Conservation (phyloP, 2,113 vertebrate genomes). For the Elaphurus davidianus region DNA sequence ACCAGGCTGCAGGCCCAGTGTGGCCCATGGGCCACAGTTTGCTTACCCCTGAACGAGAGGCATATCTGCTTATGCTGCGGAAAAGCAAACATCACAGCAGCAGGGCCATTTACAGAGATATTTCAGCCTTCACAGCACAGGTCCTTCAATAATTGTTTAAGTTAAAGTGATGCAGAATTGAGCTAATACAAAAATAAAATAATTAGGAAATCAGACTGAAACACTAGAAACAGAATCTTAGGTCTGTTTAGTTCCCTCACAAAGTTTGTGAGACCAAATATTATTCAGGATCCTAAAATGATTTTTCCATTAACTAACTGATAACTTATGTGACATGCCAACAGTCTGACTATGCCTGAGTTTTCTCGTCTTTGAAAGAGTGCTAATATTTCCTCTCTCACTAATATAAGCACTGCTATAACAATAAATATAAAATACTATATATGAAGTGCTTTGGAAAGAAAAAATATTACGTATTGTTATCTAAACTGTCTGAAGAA, state of each 20-base stretch:
- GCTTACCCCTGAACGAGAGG: neutral
- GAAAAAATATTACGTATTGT: neutral
- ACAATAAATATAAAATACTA: constrained; percentile 12
- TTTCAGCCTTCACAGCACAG: neutral
- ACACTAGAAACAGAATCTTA: neutral
- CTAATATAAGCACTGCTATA: neutral
- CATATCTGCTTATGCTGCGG: neutral
- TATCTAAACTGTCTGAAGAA: neutral
- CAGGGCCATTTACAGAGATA: neutral
- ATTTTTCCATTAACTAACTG: neutral
- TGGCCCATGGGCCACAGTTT: neutral
- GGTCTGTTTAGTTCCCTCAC: neutral
- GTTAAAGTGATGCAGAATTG: neutral
- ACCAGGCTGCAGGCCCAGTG: neutral
- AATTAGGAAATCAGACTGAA: neutral
- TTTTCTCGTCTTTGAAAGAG: neutral
- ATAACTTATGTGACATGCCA: neutral
- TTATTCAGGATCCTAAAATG: neutral
- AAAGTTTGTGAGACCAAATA: neutral
- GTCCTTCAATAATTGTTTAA: neutral
- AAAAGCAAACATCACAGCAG: neutral
- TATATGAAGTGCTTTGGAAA: neutral
- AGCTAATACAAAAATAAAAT: neutral
- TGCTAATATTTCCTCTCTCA: neutral
- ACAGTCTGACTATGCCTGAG: neutral